These are phyloP conservation scores for Fragum sueziense DNA, from an alignment of 2,888 invertebrate species.

Conservation along the genomic window DNA sequence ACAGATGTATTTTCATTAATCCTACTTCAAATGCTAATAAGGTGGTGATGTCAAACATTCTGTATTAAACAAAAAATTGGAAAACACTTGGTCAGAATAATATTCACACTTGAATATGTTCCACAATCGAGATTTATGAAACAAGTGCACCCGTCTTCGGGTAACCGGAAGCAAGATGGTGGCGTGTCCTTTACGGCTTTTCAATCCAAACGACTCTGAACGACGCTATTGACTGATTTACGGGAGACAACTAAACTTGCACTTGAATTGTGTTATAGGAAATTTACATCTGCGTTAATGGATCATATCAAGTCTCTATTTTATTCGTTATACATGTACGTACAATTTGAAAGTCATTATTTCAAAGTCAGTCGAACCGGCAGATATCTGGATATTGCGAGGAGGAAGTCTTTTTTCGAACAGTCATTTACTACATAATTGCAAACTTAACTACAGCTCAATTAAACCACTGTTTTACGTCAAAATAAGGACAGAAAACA, in stretches of 20 bases:
- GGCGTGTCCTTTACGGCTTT: conserved; percentile 3
- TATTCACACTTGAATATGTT: conserved; percentile 25
- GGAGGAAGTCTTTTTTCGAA: no score
- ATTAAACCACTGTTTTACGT: no score
- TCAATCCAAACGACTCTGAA: background rate
- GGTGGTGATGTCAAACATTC: conserved; percentile 17
- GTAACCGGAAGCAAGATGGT: conserved; percentile 16
- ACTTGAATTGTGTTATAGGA: background rate
- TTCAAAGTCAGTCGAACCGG: no score
- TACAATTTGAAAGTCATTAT: no score
- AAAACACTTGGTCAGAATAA: conserved; percentile 19
- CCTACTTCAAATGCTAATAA: conserved; percentile 24
- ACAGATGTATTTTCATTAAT: conserved; percentile 41
- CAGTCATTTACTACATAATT: no score
- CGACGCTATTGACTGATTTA: background rate
- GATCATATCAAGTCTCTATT: no score
- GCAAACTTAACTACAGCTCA: no score
- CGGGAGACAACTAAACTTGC: background rate
- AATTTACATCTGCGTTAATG: background rate
- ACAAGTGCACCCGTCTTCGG: conserved; percentile 13
- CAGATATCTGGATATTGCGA: no score
- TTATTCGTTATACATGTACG: no score
- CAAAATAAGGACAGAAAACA: no score
- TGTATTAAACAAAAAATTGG: conserved; percentile 11
- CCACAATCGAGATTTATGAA: conserved; percentile 14